Percentiles rank a stretch among this genome's conserved stretches.
These are phyloP conservation scores for Panthera uncia DNA, from an alignment of 2,113 vertebrate genomes.

Conservation along the genomic window DNA sequence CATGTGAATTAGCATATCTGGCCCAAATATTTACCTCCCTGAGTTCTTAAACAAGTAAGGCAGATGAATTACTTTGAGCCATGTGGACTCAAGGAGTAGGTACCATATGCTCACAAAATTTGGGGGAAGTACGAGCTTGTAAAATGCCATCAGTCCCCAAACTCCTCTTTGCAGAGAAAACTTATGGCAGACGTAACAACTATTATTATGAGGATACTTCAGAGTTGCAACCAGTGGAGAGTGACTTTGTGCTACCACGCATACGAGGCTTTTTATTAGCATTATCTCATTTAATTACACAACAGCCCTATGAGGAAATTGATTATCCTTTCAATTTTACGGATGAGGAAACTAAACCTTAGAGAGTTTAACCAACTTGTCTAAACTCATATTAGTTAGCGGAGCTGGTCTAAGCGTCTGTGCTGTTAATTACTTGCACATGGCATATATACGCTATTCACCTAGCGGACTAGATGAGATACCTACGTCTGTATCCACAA, in stretches of 20 bases:
- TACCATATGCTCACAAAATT: background rate
- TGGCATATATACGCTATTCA: background rate
- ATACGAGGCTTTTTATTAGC: conserved; percentile 21
- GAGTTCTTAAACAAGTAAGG: conserved; percentile 61
- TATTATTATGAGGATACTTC: conserved; percentile 1
- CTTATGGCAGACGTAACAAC: background rate
- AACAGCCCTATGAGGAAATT: background rate
- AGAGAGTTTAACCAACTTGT: conserved; percentile 22
- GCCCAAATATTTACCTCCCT: conserved; percentile 72
- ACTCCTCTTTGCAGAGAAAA: background rate
- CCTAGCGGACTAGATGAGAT: background rate
- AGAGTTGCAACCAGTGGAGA: background rate
- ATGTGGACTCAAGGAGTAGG: background rate
- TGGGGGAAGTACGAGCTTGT: background rate
- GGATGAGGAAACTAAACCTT: conserved; percentile 4
- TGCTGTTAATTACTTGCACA: background rate
- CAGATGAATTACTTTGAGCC: conserved; percentile 39
- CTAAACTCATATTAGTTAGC: background rate
- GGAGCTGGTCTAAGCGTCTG: background rate
- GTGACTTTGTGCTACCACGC: background rate
- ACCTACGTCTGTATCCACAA: background rate
- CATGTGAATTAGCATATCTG: conserved; percentile 79
- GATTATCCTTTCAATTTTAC: conserved; percentile 38
- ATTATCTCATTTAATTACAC: conserved; percentile 1
- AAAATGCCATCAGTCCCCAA: background rate